Conservation (phyloP, 2,113 vertebrate genomes). For the Fulica atra region DNA sequence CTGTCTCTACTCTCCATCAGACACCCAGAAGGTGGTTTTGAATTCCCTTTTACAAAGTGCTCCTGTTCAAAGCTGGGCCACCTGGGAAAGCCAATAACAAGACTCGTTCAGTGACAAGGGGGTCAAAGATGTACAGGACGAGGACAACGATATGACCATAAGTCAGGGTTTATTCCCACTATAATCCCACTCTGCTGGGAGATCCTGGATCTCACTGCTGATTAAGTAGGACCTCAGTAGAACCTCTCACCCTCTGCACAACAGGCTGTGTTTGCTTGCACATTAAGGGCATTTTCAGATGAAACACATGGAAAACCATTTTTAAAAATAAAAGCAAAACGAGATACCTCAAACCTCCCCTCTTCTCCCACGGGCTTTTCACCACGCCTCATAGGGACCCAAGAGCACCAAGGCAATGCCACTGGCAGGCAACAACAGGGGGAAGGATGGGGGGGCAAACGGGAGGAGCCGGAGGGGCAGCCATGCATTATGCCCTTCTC, state of each 20-base stretch:
- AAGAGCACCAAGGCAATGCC: constrained; percentile 40
- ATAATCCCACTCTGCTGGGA: background rate
- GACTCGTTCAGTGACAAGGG: background rate
- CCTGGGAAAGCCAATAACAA: background rate
- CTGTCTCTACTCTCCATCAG: background rate
- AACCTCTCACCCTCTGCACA: background rate
- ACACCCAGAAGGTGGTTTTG: background rate
- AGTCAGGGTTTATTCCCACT: background rate
- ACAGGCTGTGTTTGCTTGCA: background rate
- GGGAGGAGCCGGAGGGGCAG: background rate
- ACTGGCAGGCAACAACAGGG: background rate
- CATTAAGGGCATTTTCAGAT: background rate
- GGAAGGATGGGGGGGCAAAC: background rate
- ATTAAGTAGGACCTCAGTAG: background rate
- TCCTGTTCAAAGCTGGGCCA: background rate
- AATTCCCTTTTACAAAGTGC: background rate
- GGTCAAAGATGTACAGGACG: background rate
- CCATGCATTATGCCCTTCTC: constrained; percentile 68
- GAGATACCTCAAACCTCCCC: background rate
- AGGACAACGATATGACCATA: background rate
- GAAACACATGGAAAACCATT: background rate
- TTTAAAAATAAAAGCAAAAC: background rate
- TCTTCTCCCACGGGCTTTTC: background rate
- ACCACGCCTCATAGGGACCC: background rate
- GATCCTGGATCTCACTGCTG: background rate